phyloP scores from a whole-genome alignment of 1,140 invertebrate species.

The Bombyx mori region DNA sequence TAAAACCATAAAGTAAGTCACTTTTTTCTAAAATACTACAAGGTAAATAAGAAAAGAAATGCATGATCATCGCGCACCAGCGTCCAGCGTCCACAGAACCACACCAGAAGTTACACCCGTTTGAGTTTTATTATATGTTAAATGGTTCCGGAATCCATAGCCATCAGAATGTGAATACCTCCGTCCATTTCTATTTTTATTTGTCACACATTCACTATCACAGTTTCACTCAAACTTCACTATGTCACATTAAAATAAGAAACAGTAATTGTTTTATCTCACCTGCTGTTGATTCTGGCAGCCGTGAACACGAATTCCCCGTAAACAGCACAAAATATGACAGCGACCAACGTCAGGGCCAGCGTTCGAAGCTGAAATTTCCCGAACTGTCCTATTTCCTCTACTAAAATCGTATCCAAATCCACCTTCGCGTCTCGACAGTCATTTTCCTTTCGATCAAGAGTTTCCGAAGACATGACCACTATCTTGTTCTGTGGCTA shows the following conservation, averaged over 20 bases:
- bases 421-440: conserved; percentile 19
- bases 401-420: conserved; percentile 57
- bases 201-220: too few species aligned
- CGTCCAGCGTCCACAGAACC: too few species aligned
- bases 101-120: too few species aligned
- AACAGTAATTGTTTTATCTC: not conserved
- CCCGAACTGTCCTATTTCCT: conserved; percentile 73
- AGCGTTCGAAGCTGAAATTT: conserved; percentile 72
- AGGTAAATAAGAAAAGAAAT: too few species aligned
- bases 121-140: too few species aligned
- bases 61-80: too few species aligned
- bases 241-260: too few species aligned
- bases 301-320: conserved; percentile 75
- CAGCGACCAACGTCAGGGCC: conserved; percentile 66
- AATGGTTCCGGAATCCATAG: too few species aligned
- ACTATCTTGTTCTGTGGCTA: not conserved
- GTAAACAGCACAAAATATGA: conserved; percentile 70
- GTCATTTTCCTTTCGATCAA: not conserved
- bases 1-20: not conserved
- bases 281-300: conserved; percentile 71
- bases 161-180: too few species aligned
- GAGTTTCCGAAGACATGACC: not conserved
- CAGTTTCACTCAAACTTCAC: too few species aligned
- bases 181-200: too few species aligned
- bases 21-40: too few species aligned